Evolutionary conservation across 2,113 vertebrate species (phyloP), one percentile per base, ranked within the genome.

Genomic region (Grammatotria lemairii): DNA sequence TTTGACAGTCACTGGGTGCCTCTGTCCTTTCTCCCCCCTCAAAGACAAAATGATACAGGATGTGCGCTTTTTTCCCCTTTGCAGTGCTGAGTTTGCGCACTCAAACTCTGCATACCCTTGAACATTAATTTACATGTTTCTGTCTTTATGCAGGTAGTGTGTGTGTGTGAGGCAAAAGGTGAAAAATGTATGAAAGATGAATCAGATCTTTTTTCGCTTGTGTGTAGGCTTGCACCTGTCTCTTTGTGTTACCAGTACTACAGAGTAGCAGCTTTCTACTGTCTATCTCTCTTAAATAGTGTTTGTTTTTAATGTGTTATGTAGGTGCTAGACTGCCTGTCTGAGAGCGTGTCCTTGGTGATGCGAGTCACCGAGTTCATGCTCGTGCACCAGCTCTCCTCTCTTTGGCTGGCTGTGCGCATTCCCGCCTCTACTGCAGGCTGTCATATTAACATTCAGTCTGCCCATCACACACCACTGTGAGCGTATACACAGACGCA

Each of bases 311-410:
- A 21, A 35, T 8, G 42, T 23, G 65, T 45, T 31, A 49, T 49
- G 7, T 33, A 47, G 63, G 80, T 79, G 87, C 51, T 9, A 80
- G 49, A 81, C 84, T 75, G 78, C 16, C 3, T 80, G 28, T 88
- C 55, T 81, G 28, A 82, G 42, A 17, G 31, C 9, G 51, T 83
- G 93, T 91, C 87, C 91, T 94, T 93, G 85, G 70, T 75, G 49
- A 63, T 87, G 70, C 31, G 58, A 90, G 94, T 95, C 94, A 93
- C 70, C 5, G 94, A 88, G 94, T 95, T 95, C 93, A 94, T 82
- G 23, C 86, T 78, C 81, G 51, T 88, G 86, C 90, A 79, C 80
- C 4, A 28, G 53, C 85, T 80, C 78, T 55, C 28, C 55, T 87
- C 83, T 40, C 68, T 26, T 78, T 51, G 81, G 70, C 57, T 83